These are phyloP conservation scores for Cranoglanis bouderius DNA, from an alignment of 2,113 vertebrate species.

Conservation along the genomic window DNA sequence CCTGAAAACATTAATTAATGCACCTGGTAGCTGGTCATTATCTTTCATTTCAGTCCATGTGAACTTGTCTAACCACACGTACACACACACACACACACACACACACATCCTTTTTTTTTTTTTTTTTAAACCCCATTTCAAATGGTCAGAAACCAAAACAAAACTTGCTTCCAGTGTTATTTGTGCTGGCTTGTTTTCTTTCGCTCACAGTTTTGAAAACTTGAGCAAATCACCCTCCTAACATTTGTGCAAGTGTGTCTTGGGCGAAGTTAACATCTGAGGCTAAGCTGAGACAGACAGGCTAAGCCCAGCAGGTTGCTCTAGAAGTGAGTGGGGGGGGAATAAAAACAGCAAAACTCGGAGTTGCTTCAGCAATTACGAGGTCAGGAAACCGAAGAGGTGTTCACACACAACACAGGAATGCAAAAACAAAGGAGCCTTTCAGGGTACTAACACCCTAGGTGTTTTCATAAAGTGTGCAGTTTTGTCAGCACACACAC, in stretches of 20 bases:
- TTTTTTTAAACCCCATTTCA: slow-evolving; percentile 68
- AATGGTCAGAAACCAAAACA: slow-evolving; percentile 68
- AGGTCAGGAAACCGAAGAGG: slow-evolving; percentile 68
- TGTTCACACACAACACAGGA: slow-evolving; percentile 69
- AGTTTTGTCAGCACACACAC: slow-evolving; percentile 63
- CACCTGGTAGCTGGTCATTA: slow-evolving; percentile 2
- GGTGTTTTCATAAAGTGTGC: slow-evolving; percentile 67
- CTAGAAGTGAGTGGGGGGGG: too few relatives aligned
- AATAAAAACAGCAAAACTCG: slow-evolving; percentile 44
- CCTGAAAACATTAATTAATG: slow-evolving; percentile 65
- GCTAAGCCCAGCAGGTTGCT: slow-evolving; percentile 57
- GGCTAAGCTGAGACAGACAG: slow-evolving; percentile 40
- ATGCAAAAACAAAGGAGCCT: slow-evolving; percentile 72
- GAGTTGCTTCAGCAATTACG: slow-evolving; percentile 69
- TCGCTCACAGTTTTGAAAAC: slow-evolving; percentile 60
- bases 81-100: background rate
- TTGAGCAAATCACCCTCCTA: slow-evolving; percentile 61
- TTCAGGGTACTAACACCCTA: slow-evolving; percentile 66
- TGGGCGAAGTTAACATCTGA: slow-evolving; percentile 67
- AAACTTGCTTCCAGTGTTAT: slow-evolving; percentile 52
- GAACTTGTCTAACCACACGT: slow-evolving; percentile 40
- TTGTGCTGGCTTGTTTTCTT: slow-evolving; percentile 54
- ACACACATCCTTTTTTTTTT: slow-evolving; percentile 56
- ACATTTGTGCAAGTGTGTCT: slow-evolving; percentile 61
- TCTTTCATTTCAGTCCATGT: slow-evolving; percentile 54